Evolutionary conservation across 2,888 invertebrate genomes (phyloP), one percentile per base, ranked within the genome.

Genomic region (Nomada fucata): DNA sequence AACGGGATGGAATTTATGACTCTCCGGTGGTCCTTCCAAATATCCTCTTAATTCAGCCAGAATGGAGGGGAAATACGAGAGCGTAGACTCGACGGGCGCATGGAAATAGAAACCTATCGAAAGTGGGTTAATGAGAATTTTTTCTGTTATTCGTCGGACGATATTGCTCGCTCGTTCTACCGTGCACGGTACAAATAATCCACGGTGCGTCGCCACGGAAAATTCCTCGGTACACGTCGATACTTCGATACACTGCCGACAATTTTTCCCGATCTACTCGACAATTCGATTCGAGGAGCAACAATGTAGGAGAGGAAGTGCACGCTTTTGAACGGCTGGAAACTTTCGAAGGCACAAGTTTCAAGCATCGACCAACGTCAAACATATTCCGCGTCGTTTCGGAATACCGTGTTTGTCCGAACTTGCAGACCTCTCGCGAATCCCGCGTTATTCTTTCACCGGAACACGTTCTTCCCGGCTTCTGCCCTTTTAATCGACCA

Each of bases 261-360:
- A 75, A 83, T 77, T 83, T 77, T 70, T 69, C 78, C 36, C 75
- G 60, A 78, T 75, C 72, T 36, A 36, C 75, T 44, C 72, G 64
- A 64, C 75, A 52, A 82, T 76, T 74, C 83, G 82, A 82, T 82
- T 74, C 71, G 76, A 42, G 64, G 52, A 61, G 47, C 55, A 65
- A 63, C 50, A 42, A 55, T 20, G 55, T 3, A 13, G 36, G 20
- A 13, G 18, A 15, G 9, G 2, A 15, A 18, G 52, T 18, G 53
- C 57, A 18, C 20, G 29, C 59, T 64, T 47, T 59, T 29, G 73
- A 61, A 73, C 64, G 64, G 44, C 13, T 26, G 44, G n/a, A 59
- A 75, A 83, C 29, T 73, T 82, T 18, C 44, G 26, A 69, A 82
- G 64, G 71, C 63, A 72, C 59, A 57, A 65, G 70, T 63, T 67